Evolutionary conservation across 2,113 vertebrate genomes (phyloP), one percentile per base, ranked within the genome.

Genomic region (Vireo altiloquus): DNA sequence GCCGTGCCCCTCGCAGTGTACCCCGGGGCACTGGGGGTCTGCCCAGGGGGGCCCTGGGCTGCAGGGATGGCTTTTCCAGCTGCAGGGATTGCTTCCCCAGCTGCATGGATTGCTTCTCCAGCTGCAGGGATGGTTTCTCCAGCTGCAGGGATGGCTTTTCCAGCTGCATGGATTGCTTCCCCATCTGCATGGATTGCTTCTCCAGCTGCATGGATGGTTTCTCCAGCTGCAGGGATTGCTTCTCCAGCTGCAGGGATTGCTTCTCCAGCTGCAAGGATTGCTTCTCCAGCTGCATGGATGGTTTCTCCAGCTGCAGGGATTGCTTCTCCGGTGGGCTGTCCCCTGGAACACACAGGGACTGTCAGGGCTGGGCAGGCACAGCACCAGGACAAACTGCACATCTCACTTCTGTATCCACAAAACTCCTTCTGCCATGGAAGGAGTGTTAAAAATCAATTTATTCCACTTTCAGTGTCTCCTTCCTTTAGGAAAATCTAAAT

Each of bases 261-360:
- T 54, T 33, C 19, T 54, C 53, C 60, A 98, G 97, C 65, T 96
- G 98, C 93, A 98, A 89, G 18, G 98, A 94, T 81, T 98, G 90
- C n/a, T 95, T 96, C 50, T 97, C 98, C 61, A 98, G 97, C 68
- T 96, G 98, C 93, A 98, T 90, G 16, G 98, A 94, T 83, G 98
- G 91, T 33, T 95, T 96, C 50, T 97, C 98, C 89, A 79, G 95
- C 6, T 5, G 23, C 47, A 49, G 47, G 6, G 44, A 44, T 44
- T 44, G 40, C 13, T 42, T 42, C 13, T 42, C 40, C 60, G 98
- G 20, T 68, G 0, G 13, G 57, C 75, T 65, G 53, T 92, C 68
- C 89, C 97, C 98, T 98, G 80, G 28, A 23, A 94, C 79, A 94
- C 89, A 94, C 7, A 84, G 11, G 28, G 14, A 50, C n/a, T 3